A percentile compares a stretch with the other conserved stretches of the same genome.
phyloP scores from a whole-genome alignment of 2,888 invertebrate species.

The Nycteola revayana region DNA sequence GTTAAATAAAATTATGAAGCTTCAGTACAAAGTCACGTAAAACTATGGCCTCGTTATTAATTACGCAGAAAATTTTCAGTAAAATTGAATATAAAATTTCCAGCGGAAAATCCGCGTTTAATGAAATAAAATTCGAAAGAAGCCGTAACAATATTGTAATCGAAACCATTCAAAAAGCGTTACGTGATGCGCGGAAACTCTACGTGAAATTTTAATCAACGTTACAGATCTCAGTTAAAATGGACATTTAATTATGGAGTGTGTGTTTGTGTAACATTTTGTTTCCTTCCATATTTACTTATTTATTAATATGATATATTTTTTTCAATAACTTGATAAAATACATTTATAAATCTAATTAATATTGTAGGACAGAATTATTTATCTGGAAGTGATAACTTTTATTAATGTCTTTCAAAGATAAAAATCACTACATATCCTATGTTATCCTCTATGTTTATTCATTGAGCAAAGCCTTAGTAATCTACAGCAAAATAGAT shows the following conservation, averaged over 20 bases:
- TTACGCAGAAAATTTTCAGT: constrained; percentile 7
- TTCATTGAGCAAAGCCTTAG: too few species aligned
- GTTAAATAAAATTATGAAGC: too few species aligned
- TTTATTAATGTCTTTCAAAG: too few species aligned
- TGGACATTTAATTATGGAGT: constrained; percentile 28
- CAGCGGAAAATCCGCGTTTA: constrained; percentile 4
- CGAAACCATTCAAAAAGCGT: constrained; percentile 22
- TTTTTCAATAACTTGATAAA: too few species aligned
- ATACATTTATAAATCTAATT: too few species aligned
- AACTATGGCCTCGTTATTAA: neutral
- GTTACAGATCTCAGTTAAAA: constrained; percentile 34
- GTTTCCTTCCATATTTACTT: too few species aligned
- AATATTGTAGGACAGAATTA: too few species aligned
- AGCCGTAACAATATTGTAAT: constrained; percentile 25
- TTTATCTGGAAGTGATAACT: too few species aligned
- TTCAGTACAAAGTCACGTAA: neutral
- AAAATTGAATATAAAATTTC: constrained; percentile 14
- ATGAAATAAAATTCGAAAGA: constrained; percentile 20
- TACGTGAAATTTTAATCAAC: constrained; percentile 43
- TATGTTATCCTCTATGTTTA: too few species aligned
- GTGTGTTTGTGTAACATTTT: constrained; percentile 19
- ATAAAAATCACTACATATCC: too few species aligned
- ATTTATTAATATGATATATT: too few species aligned
- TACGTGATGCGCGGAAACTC: constrained; percentile 13
- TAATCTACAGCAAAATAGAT: constrained; percentile 23